phyloP scores from a whole-genome alignment of 92 coral and sea anemone genomes.

The Porites rus region DNA sequence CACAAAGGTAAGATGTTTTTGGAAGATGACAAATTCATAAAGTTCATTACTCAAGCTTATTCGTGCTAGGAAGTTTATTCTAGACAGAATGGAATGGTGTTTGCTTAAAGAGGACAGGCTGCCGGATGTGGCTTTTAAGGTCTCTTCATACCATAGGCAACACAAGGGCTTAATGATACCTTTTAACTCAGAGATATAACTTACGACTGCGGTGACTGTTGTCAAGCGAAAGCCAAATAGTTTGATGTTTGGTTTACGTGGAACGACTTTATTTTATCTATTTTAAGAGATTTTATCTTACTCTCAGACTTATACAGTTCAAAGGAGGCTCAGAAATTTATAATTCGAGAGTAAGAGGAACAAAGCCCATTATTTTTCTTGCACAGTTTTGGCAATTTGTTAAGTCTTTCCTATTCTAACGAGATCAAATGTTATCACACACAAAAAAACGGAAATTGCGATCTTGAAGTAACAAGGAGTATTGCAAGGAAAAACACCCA shows the following conservation, averaged over 20 bases:
- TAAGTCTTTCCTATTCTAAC: neutral
- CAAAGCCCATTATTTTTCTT: conserved; percentile 15
- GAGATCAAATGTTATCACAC: conserved; percentile 25
- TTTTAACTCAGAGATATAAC: conserved; percentile 30
- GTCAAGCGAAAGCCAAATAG: conserved; percentile 15
- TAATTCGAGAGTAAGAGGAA: neutral
- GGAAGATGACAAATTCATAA: neutral
- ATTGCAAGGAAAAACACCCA: conserved; percentile 19
- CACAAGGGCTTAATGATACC: conserved; percentile 35
- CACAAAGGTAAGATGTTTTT: neutral
- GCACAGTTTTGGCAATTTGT: conserved; percentile 8
- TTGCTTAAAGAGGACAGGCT: conserved; percentile 27
- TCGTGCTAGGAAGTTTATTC: conserved; percentile 46
- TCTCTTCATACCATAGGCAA: conserved; percentile 25
- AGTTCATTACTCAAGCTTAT: neutral
- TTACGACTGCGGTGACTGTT: conserved; percentile 17
- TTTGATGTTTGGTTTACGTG: neutral
- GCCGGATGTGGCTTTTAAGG: conserved; percentile 57
- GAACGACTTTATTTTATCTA: neutral
- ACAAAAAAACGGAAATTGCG: conserved; percentile 23
- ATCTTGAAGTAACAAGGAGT: conserved; percentile 36
- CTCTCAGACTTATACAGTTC: neutral
- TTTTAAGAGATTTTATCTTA: conserved; percentile 11
- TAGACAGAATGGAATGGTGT: conserved; percentile 37
- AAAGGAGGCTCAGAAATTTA: neutral